A percentile compares a stretch with the other conserved stretches of the same genome.
Conservation (phyloP, 2,113 vertebrate genomes). For the Paratilapia polleni region DNA sequence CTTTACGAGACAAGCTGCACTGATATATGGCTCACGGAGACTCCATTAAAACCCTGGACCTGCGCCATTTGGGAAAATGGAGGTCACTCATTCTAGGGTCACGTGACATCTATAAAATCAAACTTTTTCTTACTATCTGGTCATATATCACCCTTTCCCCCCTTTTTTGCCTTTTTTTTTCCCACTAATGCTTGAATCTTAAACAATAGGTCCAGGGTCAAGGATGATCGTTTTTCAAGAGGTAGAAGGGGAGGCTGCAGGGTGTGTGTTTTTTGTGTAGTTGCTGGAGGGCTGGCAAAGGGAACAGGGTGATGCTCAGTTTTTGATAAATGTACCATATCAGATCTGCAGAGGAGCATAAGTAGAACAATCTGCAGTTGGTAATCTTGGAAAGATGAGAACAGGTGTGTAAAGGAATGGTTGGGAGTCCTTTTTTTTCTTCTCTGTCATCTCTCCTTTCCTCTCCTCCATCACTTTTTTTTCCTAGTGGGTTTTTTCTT, state of each 20-base stretch:
- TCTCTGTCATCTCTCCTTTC: constrained; percentile 38
- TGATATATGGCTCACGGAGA: constrained; percentile 82
- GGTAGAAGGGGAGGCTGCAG: neutral
- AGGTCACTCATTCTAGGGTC: constrained; percentile 83
- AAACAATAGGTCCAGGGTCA: constrained; percentile 69
- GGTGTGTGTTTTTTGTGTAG: neutral
- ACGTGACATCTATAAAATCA: constrained; percentile 84
- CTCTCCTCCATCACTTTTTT: constrained; percentile 55
- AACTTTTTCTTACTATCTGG: constrained; percentile 83
- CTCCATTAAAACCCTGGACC: constrained; percentile 85
- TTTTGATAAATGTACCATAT: constrained; percentile 73
- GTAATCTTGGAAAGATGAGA: constrained; percentile 62
- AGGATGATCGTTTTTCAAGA: constrained; percentile 65
- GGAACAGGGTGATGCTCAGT: constrained; percentile 38
- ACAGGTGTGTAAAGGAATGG: constrained; percentile 64
- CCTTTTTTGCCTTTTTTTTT: neutral
- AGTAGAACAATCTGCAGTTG: constrained; percentile 56
- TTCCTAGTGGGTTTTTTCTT: constrained; percentile 46
- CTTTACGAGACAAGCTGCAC: constrained; percentile 80
- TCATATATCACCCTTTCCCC: constrained; percentile 72
- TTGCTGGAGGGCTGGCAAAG: constrained; percentile 12
- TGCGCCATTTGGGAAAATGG: constrained; percentile 84
- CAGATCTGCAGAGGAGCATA: constrained; percentile 62
- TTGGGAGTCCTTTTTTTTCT: constrained; percentile 38
- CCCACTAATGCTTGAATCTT: constrained; percentile 67